Percentiles rank a stretch among this genome's conserved stretches.
Conservation (phyloP, 2,888 invertebrate genomes). For the Caenorhabditis sp. region DNA sequence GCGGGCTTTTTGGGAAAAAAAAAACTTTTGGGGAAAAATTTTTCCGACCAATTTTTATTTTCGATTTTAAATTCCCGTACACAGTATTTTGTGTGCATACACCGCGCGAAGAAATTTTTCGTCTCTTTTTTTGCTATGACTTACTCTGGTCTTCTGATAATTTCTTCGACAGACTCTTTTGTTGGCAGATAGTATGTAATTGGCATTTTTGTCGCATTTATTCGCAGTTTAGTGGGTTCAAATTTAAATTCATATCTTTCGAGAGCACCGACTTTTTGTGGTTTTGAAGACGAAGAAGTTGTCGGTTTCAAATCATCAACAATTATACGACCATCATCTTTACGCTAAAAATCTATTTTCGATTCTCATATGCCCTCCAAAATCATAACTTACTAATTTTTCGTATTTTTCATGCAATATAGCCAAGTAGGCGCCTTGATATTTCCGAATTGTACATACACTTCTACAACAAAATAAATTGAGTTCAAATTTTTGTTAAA, state of each 20-base stretch:
- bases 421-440: conserved; percentile 22
- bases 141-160: conserved; percentile 5
- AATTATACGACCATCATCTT: conserved; percentile 29
- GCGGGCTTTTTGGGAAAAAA: too few species aligned
- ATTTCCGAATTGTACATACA: conserved; percentile 20
- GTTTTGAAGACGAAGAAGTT: conserved; percentile 7
- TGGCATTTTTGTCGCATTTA: conserved; percentile 9
- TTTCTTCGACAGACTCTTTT: too few species aligned
- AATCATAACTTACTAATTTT: not conserved
- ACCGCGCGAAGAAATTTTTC: too few species aligned
- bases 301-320: conserved; percentile 26
- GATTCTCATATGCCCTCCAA: too few species aligned
- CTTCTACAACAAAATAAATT: not conserved
- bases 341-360: not conserved
- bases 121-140: too few species aligned
- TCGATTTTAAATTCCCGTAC: too few species aligned
- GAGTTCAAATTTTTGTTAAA: too few species aligned
- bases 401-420: conserved; percentile 24
- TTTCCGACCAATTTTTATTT: too few species aligned
- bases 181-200: conserved; percentile 17
- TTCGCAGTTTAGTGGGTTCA: conserved; percentile 16
- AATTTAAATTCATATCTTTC: conserved; percentile 38
- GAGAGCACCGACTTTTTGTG: conserved; percentile 20
- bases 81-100: too few species aligned
- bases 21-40: too few species aligned